These are phyloP conservation scores for Papilio helenus DNA, from an alignment of 1,140 invertebrate species.

Conservation along the genomic window DNA sequence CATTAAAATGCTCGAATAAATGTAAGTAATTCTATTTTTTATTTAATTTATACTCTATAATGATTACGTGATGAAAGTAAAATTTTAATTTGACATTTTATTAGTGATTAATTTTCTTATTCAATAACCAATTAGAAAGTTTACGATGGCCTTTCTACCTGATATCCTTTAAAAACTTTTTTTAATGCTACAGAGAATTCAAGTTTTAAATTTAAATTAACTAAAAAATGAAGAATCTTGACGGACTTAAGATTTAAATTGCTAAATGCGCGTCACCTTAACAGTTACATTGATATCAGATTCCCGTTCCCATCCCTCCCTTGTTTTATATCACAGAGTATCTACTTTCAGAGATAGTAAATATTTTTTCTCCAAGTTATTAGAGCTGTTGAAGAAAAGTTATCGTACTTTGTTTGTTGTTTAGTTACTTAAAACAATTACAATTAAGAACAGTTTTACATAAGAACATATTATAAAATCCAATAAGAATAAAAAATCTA, in stretches of 20 bases:
- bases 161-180: too few relatives aligned
- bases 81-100: too few relatives aligned
- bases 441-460: background rate
- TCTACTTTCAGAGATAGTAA: constrained; percentile 1
- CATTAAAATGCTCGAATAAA: too few relatives aligned
- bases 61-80: too few relatives aligned
- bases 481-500: background rate
- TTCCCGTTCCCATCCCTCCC: constrained; percentile 13
- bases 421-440: background rate
- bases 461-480: too few relatives aligned
- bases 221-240: too few relatives aligned
- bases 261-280: background rate
- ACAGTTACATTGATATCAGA: constrained; percentile 11
- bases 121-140: too few relatives aligned
- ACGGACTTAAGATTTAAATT: background rate
- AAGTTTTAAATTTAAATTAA: background rate
- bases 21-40: too few relatives aligned
- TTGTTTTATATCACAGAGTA: background rate
- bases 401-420: background rate
- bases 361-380: background rate
- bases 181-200: too few relatives aligned
- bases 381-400: background rate
- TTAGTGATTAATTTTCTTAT: too few relatives aligned
- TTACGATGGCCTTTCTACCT: too few relatives aligned
- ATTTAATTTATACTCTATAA: too few relatives aligned